Conservation (phyloP, 2,113 vertebrate species). For the Ophthalmolycus amberensis region DNA sequence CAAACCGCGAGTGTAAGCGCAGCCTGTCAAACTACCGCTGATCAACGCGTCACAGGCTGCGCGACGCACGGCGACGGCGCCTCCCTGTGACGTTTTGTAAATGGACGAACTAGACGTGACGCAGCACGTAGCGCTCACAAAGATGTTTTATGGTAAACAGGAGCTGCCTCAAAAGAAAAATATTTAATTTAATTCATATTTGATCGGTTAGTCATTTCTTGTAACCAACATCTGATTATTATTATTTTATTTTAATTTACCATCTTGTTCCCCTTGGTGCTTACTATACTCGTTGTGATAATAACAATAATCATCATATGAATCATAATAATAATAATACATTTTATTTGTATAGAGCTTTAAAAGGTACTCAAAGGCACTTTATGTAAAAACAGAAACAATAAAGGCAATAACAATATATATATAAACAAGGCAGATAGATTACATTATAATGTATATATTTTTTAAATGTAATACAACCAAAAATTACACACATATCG, state of each 20-base stretch:
- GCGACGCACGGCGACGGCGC: fast-evolving
- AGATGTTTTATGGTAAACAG: background rate
- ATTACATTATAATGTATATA: too few relatives aligned
- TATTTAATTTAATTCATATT: background rate
- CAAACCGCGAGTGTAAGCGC: background rate
- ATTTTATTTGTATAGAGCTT: too few relatives aligned
- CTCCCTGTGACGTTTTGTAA: fast-evolving
- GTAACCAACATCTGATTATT: too few relatives aligned
- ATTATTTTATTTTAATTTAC: background rate
- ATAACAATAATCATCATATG: too few relatives aligned
- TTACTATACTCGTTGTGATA: too few relatives aligned
- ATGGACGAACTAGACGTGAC: background rate
- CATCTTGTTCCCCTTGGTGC: too few relatives aligned
- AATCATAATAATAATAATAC: too few relatives aligned
- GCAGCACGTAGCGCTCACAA: background rate
- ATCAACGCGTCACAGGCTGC: conserved; percentile 7
- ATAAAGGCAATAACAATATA: too few relatives aligned
- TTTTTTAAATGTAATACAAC: background rate
- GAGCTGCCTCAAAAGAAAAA: background rate
- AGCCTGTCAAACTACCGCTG: background rate
- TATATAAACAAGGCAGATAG: too few relatives aligned
- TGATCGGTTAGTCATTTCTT: background rate
- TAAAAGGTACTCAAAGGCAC: too few relatives aligned
- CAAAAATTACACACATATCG: background rate
- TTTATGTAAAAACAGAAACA: too few relatives aligned